Conservation (phyloP, 2,113 vertebrate species). For the Glaucomys volans region DNA sequence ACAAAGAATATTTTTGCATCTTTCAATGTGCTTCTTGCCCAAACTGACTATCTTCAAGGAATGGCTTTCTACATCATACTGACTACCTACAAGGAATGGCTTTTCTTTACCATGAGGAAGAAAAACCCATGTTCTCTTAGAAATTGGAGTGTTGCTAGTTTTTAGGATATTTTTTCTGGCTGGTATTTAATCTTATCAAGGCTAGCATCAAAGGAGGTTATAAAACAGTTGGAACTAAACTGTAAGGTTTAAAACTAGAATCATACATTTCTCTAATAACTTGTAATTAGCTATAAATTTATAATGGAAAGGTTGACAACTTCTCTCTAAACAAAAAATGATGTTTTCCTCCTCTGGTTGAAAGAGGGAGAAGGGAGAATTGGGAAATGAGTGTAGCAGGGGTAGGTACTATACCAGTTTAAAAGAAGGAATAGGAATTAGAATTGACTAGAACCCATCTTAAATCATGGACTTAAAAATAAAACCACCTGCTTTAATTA, state of each 20-base stretch:
- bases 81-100: too few relatives aligned
- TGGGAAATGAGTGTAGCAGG: not conserved
- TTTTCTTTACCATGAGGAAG: not conserved
- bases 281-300: constrained; percentile 37
- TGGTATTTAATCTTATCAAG: constrained; percentile 51
- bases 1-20: not conserved
- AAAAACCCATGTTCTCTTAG: constrained; percentile 30
- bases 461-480: constrained; percentile 1
- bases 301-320: not conserved
- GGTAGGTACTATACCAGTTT: not conserved
- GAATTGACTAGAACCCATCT: constrained; percentile 21
- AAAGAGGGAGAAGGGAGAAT: not conserved
- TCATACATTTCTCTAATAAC: constrained; percentile 24
- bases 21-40: not conserved
- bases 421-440: not conserved
- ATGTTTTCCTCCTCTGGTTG: not conserved
- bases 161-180: constrained; percentile 36
- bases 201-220: constrained; percentile 3
- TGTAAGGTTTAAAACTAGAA: constrained; percentile 56
- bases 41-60: not conserved
- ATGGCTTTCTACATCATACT: not conserved
- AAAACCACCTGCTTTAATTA: constrained; percentile 23
- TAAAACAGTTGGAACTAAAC: constrained; percentile 5
- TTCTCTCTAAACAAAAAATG: constrained; percentile 45
- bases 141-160: constrained; percentile 14